Evolutionary conservation across 2,113 vertebrate genomes (phyloP).

Genomic region (Trichomycterus rosablanca): DNA sequence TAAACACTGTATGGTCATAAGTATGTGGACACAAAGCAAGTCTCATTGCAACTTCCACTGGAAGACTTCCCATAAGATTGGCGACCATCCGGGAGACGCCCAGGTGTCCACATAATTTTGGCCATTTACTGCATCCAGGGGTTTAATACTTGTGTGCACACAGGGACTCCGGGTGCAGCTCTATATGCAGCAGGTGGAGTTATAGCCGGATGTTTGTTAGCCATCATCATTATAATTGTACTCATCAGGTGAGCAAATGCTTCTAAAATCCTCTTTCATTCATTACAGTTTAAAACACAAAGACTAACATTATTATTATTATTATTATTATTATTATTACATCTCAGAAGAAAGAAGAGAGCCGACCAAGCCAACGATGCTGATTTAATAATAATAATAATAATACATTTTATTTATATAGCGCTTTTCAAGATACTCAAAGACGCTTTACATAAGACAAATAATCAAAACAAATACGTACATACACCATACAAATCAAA

Average conservation of each 20-base stretch:
- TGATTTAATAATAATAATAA: too few species aligned
- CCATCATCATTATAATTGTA: neutral
- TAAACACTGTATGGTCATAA: neutral
- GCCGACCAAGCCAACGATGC: neutral
- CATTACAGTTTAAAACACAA: neutral
- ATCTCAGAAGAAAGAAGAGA: neutral
- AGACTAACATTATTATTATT: neutral
- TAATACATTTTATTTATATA: too few species aligned
- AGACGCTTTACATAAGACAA: neutral
- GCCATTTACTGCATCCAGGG: too few species aligned
- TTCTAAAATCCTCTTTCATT: neutral
- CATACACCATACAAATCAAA: neutral
- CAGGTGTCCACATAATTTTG: too few species aligned
- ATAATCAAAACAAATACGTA: neutral
- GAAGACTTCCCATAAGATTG: too few species aligned
- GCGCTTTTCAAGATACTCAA: slow-evolving; percentile 4
- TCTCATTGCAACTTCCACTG: too few species aligned
- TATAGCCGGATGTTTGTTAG: neutral
- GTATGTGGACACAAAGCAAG: too few species aligned
- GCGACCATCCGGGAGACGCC: too few species aligned
- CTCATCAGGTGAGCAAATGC: neutral
- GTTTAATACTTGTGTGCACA: neutral
- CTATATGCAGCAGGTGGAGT: neutral
- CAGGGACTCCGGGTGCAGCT: neutral
- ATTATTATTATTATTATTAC: neutral